phyloP scores from a whole-genome alignment of 1,140 invertebrate genomes.

The Drosophila sp. region DNA sequence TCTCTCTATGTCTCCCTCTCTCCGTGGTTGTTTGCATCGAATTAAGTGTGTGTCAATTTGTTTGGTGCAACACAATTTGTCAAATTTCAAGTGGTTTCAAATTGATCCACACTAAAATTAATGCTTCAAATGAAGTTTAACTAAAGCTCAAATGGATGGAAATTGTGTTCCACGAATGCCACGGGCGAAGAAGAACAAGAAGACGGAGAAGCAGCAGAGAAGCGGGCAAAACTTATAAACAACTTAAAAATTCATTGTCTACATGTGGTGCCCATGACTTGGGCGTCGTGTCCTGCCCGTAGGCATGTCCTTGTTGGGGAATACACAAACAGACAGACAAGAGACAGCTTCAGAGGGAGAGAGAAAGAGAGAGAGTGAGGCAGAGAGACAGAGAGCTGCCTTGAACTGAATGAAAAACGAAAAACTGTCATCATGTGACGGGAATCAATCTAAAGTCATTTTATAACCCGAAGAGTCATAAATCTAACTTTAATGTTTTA shows the following conservation, averaged over 20 bases:
- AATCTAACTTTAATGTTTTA: slow-evolving; percentile 84
- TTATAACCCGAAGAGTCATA: slow-evolving; percentile 85
- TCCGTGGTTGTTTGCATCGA: slow-evolving; percentile 11
- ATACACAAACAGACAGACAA: slow-evolving; percentile 4
- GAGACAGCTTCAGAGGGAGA: neutral
- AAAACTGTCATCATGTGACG: slow-evolving; percentile 85
- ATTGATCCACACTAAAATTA: slow-evolving; percentile 55
- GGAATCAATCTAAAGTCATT: slow-evolving; percentile 85
- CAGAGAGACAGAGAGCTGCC: slow-evolving; percentile 1
- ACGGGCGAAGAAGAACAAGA: neutral
- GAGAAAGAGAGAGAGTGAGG: slow-evolving; percentile 7
- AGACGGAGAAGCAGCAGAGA: neutral
- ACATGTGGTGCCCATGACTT: slow-evolving; percentile 67
- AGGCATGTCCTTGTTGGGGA: slow-evolving; percentile 38
- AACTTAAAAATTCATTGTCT: slow-evolving; percentile 84
- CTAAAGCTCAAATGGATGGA: neutral
- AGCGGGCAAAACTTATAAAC: slow-evolving; percentile 74
- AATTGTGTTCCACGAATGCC: neutral
- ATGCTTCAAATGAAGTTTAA: slow-evolving; percentile 15
- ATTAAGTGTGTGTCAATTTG: slow-evolving; percentile 52
- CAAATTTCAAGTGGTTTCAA: slow-evolving; percentile 68
- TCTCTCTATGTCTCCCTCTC: slow-evolving; percentile 7
- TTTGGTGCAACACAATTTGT: slow-evolving; percentile 62
- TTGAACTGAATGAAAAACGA: slow-evolving; percentile 76
- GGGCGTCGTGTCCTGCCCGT: slow-evolving; percentile 25